These are phyloP conservation scores for Parnassius mnemosyne DNA, from an alignment of 2,888 invertebrate species.

Conservation along the genomic window DNA sequence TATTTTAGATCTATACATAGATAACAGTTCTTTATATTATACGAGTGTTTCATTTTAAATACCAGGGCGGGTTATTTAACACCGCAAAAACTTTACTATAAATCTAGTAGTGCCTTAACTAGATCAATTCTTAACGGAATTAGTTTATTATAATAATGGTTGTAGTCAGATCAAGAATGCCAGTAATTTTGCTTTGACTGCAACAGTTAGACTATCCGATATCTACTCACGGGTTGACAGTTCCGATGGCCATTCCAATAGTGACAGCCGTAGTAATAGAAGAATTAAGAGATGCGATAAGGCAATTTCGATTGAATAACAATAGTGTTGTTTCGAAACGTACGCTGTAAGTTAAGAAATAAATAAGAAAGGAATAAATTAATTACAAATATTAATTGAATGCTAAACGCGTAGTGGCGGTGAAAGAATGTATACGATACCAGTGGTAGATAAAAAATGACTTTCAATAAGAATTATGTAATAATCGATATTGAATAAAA, in stretches of 20 bases:
- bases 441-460: no score
- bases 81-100: conserved; percentile 27
- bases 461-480: no score
- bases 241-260: conserved; percentile 57
- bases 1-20: conserved; percentile 28
- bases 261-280: conserved; percentile 52
- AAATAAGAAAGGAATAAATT: no score
- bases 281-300: conserved; percentile 49
- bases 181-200: conserved; percentile 43
- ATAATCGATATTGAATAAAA: no score
- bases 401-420: no score
- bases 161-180: conserved; percentile 39
- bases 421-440: no score
- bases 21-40: conserved; percentile 27
- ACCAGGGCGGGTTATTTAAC: conserved; percentile 23
- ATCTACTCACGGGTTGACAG: conserved; percentile 47
- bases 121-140: conserved; percentile 32
- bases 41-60: conserved; percentile 25
- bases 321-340: conserved; percentile 46
- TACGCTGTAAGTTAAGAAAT: conserved; percentile 11
- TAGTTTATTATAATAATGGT: conserved; percentile 41
- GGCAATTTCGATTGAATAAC: conserved; percentile 48
- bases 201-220: conserved; percentile 40
- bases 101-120: conserved; percentile 22
- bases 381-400: no score